These are phyloP conservation scores for Cheilinus undulatus DNA, from an alignment of 2,113 vertebrate genomes.

Conservation along the genomic window DNA sequence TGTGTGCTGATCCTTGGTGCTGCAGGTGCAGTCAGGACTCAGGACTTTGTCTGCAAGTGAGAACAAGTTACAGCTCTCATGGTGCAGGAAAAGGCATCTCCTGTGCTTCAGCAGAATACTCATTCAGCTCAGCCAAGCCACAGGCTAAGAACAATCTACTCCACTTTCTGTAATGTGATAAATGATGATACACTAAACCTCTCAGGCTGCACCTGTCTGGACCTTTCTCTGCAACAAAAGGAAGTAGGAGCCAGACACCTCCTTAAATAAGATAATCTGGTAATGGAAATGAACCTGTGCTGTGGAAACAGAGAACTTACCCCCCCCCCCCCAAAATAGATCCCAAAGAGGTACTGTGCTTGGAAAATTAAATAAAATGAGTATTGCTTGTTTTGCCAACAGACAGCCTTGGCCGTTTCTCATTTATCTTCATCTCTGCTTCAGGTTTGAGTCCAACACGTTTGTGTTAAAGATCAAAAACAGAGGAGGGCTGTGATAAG, in stretches of 20 bases:
- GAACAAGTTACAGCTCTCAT: slow-evolving; percentile 30
- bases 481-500: slow-evolving; percentile 9
- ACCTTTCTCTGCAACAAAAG: not conserved
- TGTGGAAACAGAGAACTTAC: not conserved
- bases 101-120: not conserved
- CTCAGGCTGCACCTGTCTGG: slow-evolving; percentile 35
- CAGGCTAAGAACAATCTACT: slow-evolving; percentile 24
- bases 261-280: not conserved
- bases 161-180: not conserved
- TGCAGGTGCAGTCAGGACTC: slow-evolving; percentile 46
- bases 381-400: slow-evolving; percentile 1
- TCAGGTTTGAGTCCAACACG: slow-evolving; percentile 14
- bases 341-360: not conserved
- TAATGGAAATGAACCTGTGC: not conserved
- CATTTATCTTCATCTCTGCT: slow-evolving; percentile 26
- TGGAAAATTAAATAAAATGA: not conserved
- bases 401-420: not conserved
- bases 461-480: slow-evolving; percentile 9
- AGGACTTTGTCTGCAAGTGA: not conserved
- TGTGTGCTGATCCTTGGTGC: slow-evolving; percentile 13
- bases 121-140: slow-evolving; percentile 30
- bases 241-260: not conserved
- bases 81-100: slow-evolving; percentile 13
- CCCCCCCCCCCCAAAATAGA: not conserved
- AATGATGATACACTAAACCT: slow-evolving; percentile 17